Conservation (phyloP, 2,888 invertebrate genomes). For the Stenotaenia linearis region DNA sequence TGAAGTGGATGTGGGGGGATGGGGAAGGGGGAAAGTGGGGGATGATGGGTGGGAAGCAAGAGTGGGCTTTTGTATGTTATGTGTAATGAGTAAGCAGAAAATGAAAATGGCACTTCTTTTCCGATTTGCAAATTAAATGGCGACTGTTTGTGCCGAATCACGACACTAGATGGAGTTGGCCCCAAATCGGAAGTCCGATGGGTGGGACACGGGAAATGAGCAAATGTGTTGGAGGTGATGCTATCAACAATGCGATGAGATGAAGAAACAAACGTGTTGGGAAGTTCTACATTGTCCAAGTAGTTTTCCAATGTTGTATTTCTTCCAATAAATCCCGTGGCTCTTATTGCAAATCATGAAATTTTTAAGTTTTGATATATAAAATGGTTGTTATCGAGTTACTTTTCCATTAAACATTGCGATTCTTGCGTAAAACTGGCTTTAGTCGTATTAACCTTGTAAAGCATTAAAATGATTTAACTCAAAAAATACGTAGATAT, state of each 20-base stretch:
- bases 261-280: not conserved
- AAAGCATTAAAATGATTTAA: too few relatives aligned
- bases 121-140: not conserved
- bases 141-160: not conserved
- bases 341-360: too few relatives aligned
- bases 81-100: not conserved
- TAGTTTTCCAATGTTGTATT: too few relatives aligned
- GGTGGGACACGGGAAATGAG: not conserved
- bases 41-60: not conserved
- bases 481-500: too few relatives aligned
- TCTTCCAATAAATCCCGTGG: too few relatives aligned
- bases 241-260: not conserved
- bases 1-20: not conserved
- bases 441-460: too few relatives aligned
- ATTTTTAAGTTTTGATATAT: too few relatives aligned
- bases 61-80: not conserved
- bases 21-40: not conserved
- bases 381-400: too few relatives aligned
- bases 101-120: not conserved
- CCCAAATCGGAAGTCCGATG: not conserved
- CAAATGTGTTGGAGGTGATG: not conserved
- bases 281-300: too few relatives aligned
- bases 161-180: not conserved
- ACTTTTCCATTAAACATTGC: too few relatives aligned
- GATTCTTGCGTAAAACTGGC: too few relatives aligned